These are phyloP conservation scores for Plebejus melissa DNA, from an alignment of 2,888 invertebrate species.

Conservation along the genomic window DNA sequence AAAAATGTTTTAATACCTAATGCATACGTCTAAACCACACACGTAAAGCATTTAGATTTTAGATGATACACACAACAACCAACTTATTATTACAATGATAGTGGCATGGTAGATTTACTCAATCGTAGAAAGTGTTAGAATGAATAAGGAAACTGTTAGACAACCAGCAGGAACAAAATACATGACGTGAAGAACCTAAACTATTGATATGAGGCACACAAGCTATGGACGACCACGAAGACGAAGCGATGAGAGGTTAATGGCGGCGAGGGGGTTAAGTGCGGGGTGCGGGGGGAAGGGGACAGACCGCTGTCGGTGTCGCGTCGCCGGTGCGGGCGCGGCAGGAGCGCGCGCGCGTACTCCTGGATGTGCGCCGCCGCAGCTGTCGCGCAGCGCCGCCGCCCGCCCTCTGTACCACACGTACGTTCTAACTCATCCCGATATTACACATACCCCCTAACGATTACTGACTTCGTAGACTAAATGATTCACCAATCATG, in stretches of 20 bases:
- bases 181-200: neutral
- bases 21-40: neutral
- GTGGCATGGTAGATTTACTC: neutral
- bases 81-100: neutral
- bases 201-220: neutral
- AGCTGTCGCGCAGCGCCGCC: conserved; percentile 81
- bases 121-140: neutral
- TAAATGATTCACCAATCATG: no score
- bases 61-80: neutral
- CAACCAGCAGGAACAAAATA: neutral
- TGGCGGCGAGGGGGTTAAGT: neutral
- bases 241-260: conserved; percentile 1
- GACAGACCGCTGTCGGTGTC: conserved; percentile 20
- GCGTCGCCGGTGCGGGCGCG: conserved; percentile 38
- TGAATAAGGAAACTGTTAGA: neutral
- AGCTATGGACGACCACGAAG: conserved; percentile 13
- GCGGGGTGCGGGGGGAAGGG: neutral
- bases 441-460: neutral
- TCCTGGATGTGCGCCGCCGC: conserved; percentile 80
- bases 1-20: neutral
- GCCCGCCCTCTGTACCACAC: conserved; percentile 61
- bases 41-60: neutral
- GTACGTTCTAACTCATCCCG: conserved; percentile 9
- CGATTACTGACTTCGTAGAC: neutral
- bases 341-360: conserved; percentile 78